Base-by-base conservation (phyloP, 2,888 invertebrate genomes). In the Margaritifera margaritifera region DNA sequence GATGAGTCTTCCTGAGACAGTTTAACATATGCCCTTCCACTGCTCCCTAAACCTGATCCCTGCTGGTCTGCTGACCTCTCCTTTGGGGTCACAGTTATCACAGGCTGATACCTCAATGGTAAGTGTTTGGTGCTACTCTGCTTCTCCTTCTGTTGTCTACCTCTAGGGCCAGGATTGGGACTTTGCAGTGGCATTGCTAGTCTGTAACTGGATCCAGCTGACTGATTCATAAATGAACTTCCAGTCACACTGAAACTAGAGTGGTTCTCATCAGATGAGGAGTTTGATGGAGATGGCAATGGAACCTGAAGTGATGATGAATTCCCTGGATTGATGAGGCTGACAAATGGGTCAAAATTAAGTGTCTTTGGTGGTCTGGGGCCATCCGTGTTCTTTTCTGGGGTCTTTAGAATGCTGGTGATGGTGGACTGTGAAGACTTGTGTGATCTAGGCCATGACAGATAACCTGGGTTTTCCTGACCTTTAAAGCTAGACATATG, bases 401-500 rank as follows among this genome's bases (percentile, higher is more conserved):
- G 81, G 22, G 80, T 82, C 77, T 86, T 86, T 42, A 86, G 73
- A 56, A 86, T 86, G 6, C 86, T 83, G 25, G 79, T 69, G n/a
- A 65, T 66, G n/a, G 72, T 71, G 31, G 78, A 71, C 51, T 79
- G 75, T 51, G 62, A 67, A 19, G 53, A 64, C 56, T 73, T 74
- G 59, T 80, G 79, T 24, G 81, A 73, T 62, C 86, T 72, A n/a
- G 86, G 86, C 86, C 86, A 86, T 15, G 86, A 86, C 63, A 83
- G 79, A 50, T 74, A 76, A 59, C 73, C 76, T 54, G 50, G 64
- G 51, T 62, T 60, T 58, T 58, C 61, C 53, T 59, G 25, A 25
- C 52, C 72, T n/a, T 25, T n/a, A 15, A 42, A 55, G 24, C 51
- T 56, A n/a, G n/a, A 55, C 22, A 22, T 64, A 31, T 54, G 58